These are phyloP conservation scores for Ceratitis capitata DNA, from an alignment of 1,140 invertebrate genomes.

Conservation along the genomic window DNA sequence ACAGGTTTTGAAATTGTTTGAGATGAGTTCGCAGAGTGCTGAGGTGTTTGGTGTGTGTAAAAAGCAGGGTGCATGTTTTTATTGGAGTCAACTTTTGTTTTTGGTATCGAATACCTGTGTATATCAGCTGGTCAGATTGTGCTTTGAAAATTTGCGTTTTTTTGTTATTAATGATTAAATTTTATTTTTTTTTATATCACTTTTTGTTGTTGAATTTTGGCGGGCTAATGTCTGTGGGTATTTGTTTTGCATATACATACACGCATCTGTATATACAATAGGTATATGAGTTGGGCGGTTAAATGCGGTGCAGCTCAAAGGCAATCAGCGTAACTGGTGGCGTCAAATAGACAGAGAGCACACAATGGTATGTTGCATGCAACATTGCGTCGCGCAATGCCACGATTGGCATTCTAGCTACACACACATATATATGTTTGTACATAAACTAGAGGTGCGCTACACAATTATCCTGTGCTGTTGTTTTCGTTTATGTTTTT, in stretches of 20 bases:
- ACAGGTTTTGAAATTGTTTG: not conserved
- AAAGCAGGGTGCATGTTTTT: no score
- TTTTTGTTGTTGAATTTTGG: not conserved
- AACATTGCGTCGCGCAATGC: not conserved
- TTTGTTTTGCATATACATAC: not conserved
- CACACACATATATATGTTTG: no score
- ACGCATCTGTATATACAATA: no score
- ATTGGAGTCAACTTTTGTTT: no score
- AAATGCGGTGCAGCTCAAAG: not conserved
- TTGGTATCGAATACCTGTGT: no score
- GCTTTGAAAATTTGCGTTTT: constrained; percentile 23
- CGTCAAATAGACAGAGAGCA: constrained; percentile 20
- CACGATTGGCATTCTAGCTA: not conserved
- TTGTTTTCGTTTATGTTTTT: no score
- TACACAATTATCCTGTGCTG: not conserved
- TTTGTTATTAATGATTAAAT: not conserved
- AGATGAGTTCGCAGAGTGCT: no score
- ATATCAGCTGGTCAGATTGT: not conserved
- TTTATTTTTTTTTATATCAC: not conserved
- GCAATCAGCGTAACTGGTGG: not conserved
- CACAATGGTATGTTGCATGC: constrained; percentile 30
- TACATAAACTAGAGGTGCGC: not conserved
- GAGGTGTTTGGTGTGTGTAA: no score
- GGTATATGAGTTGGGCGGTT: not conserved
- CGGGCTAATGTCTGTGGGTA: not conserved